Base-by-base conservation (phyloP, 2,797 vertebrate species). In the Brachyalestes nurse region DNA sequence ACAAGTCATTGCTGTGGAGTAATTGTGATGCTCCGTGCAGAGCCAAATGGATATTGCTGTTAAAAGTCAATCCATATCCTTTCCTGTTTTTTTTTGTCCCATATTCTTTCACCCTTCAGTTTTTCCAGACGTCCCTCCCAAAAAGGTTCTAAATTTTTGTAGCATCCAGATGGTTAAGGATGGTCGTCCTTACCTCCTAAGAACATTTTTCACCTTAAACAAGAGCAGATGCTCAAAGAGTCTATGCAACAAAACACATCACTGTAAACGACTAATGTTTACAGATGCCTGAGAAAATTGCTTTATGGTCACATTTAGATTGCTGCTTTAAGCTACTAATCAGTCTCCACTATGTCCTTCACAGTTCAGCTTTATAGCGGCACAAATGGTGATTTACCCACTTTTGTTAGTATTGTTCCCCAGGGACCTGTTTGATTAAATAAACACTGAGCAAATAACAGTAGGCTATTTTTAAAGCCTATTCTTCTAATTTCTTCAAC, bases 1-100 rank as follows among this genome's bases (percentile, higher is more conserved):
- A 69, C 74, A 80, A 49, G 57, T 84, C 69, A 70, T 71, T 79
- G 38, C 72, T 77, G 73, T 74, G 64, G 53, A 80, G 72, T 83
- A 85, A 82, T 81, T 75, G 71, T 72, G 71, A 75, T 72, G 72
- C 51, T 72, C 58, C 28, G 61, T 77, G 72, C 81, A 62, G 23
- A 62, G 72, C 57, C 55, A 66, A 76, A 78, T 75, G 58, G 65
- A 79, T 75, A 73, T 80, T 58, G 67, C 80, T 72, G 75, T 77
- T 77, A 51, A 67, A 64, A 77, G 66, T 72, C 55, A 42, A 60
- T 42, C 71, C 55, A 73, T 73, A 58, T 73, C 53, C 19, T 53
- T 38, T 45, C 17, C 23, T 34, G 38, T 45, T 67, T 65, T 67
- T 66, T 77, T 55, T 67, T n/a, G 7, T 38, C 19, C 28, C 34